A percentile compares a stretch with the other conserved stretches of the same genome.
phyloP scores from a whole-genome alignment of 2,113 vertebrate genomes.

The Tetrao urogallus region DNA sequence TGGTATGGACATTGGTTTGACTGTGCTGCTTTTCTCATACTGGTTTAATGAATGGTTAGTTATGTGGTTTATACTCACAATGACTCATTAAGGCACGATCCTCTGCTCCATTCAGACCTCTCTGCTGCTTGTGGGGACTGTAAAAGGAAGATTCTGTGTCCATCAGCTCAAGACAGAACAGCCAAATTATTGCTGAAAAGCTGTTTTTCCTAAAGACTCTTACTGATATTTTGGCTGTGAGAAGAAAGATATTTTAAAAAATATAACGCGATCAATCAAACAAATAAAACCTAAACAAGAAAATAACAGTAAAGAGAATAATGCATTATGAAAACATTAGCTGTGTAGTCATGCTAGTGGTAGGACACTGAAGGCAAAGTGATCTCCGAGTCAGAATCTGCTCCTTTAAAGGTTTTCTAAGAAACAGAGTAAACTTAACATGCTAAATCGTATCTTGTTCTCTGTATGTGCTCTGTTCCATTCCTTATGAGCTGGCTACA shows the following conservation, averaged over 20 bases:
- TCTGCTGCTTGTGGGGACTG: background rate
- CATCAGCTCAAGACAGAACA: background rate
- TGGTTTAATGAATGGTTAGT: conserved; percentile 4
- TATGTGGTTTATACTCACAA: background rate
- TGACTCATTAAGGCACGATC: background rate
- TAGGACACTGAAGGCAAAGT: background rate
- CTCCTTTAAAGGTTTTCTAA: background rate
- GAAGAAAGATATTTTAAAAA: background rate
- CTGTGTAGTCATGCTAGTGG: background rate
- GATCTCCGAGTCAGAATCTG: background rate
- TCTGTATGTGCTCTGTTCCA: background rate
- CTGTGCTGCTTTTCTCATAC: background rate
- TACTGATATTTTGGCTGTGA: background rate
- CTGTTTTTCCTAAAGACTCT: background rate
- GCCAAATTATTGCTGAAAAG: background rate
- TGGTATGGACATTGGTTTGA: background rate
- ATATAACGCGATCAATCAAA: background rate
- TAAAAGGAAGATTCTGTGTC: background rate
- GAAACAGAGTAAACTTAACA: background rate
- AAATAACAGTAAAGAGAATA: background rate
- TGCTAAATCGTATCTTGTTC: background rate
- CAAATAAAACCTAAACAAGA: background rate
- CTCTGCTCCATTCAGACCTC: background rate
- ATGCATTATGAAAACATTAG: background rate
- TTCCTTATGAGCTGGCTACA: background rate